Conservation (phyloP, 2,113 vertebrate genomes). For the Menura novaehollandiae region DNA sequence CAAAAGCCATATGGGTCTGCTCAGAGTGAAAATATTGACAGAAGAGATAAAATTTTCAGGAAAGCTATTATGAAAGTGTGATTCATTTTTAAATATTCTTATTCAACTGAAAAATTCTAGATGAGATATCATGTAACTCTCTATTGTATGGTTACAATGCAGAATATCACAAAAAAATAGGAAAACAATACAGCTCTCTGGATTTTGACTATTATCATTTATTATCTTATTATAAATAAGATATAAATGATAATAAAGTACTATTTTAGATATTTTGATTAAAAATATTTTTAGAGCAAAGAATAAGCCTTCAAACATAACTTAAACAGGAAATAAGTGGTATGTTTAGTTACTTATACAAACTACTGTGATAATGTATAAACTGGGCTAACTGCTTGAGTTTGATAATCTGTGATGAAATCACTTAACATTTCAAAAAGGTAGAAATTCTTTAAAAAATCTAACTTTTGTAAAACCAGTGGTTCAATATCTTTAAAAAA, state of each 20-base stretch:
- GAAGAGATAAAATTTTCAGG: neutral
- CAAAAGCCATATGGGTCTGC: neutral
- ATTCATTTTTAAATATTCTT: neutral
- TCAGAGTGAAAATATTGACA: neutral
- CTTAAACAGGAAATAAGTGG: neutral
- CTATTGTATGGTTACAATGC: neutral
- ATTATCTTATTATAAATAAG: neutral
- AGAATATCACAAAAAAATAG: neutral
- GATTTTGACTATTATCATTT: neutral
- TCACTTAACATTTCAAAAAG: neutral
- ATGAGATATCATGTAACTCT: neutral
- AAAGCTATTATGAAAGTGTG: neutral
- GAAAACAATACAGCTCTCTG: accelerated
- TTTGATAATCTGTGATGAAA: neutral
- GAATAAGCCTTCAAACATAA: neutral
- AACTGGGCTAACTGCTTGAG: neutral
- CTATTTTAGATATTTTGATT: neutral
- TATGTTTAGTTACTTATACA: neutral
- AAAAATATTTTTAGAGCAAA: neutral
- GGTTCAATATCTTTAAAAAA: neutral
- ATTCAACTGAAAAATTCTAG: neutral
- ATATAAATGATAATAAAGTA: neutral
- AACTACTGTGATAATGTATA: neutral
- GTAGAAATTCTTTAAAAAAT: neutral
- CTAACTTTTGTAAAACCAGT: neutral